phyloP scores from a whole-genome alignment of 2,888 invertebrate genomes.

The Ectemnius continuus region DNA sequence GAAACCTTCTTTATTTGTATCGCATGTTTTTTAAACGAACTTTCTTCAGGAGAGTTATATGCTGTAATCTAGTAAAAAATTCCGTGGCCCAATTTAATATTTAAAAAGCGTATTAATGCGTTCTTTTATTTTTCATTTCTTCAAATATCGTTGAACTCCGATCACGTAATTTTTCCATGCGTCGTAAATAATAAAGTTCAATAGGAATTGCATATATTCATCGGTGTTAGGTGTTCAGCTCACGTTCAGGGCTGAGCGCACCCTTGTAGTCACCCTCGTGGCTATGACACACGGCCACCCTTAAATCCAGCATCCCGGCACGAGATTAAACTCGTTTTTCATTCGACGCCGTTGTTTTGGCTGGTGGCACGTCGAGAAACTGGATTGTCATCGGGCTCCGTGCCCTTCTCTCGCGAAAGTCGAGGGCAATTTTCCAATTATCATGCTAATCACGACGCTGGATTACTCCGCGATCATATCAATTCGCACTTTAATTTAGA shows the following conservation, averaged over 20 bases:
- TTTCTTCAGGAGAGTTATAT: too few species aligned
- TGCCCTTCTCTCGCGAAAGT: constrained; percentile 9
- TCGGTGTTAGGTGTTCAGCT: constrained; percentile 29
- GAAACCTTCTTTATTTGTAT: too few species aligned
- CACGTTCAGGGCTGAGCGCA: constrained; percentile 11
- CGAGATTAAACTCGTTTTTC: constrained; percentile 63
- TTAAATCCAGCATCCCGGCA: constrained; percentile 45
- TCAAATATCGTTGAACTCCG: too few species aligned
- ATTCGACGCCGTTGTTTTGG: constrained; percentile 50
- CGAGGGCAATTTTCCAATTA: constrained; percentile 47
- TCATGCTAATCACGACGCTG: constrained; percentile 27
- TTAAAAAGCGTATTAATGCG: too few species aligned
- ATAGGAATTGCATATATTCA: constrained; percentile 32
- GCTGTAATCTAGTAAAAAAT: too few species aligned
- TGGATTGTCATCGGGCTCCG: constrained; percentile 15
- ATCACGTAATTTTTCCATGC: constrained; percentile 15
- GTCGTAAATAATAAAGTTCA: constrained; percentile 21
- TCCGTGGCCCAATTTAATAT: too few species aligned
- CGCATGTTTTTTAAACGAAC: too few species aligned
- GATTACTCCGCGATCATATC: constrained; percentile 1
- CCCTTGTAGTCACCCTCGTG: constrained; percentile 37
- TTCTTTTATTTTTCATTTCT: too few species aligned
- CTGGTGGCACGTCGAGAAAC: constrained; percentile 51
- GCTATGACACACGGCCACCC: constrained; percentile 49
- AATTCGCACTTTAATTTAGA: too few species aligned